Evolutionary conservation across 2,797 vertebrate genomes (phyloP), one percentile per base, ranked within the genome.

Genomic region (Cheirogaleus major): DNA sequence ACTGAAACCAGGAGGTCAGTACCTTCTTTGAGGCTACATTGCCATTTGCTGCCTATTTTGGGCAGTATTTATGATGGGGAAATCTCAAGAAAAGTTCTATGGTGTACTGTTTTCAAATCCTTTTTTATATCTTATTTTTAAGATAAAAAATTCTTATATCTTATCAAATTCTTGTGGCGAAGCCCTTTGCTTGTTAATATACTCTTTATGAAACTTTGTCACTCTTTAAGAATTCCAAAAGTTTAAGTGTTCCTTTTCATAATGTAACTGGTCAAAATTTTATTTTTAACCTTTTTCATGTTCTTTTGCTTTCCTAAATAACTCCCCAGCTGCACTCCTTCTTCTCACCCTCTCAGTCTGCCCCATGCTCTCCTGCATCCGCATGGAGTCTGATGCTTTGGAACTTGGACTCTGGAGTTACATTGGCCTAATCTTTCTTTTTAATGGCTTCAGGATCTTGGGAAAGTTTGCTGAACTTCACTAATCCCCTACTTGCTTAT

Each of bases 211-310:
- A 83, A 97, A 38, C 14, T 41, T 59, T 41, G 55, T 17, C 25
- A 57, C 25, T 38, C 8, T 59, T 81, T 43, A 61, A 59, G 55
- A 81, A 81, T 81, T 17, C 78, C 55, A 72, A 72, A 89, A 67
- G 15, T 55, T 94, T 89, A 35, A 22, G 48, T 79, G 89, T 96
- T 92, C 41, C 10, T 59, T 88, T 73, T 90, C 32, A 73, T 43
- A 85, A 50, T 61, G 13, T 57, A 59, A 61, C 84, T 18, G 61
- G 35, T 80, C n/a, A 12, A 65, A 67, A 15, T 81, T 72, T 57
- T 48, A 57, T 48, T 67, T 75, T 80, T 87, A 41, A n/a, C 5
- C 15, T 32, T 57, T 84, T 57, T 22, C 4, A 55, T 70, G 9
- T 75, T 84, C 14, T 70, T 76, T 92, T 35, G 5, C 35, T 87